These are phyloP conservation scores for Prionchulus punctatus DNA, from an alignment of 2,888 invertebrate species.

Conservation along the genomic window DNA sequence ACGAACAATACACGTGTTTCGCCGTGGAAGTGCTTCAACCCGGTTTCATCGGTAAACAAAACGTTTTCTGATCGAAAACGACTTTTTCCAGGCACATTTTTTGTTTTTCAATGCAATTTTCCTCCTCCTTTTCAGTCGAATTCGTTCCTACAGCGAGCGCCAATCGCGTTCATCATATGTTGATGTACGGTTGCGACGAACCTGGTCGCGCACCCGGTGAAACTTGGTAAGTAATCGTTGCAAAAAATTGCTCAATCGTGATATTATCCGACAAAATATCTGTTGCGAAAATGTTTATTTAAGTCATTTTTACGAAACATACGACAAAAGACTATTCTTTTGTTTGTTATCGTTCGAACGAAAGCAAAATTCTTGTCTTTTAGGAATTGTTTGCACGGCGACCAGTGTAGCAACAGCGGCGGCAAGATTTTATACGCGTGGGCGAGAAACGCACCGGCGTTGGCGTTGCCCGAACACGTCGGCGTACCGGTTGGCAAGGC, in stretches of 20 bases:
- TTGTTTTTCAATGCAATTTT: neutral
- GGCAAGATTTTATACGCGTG: conserved; percentile 44
- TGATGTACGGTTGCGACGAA: conserved; percentile 45
- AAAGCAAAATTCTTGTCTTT: too few species aligned
- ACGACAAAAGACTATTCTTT: too few species aligned
- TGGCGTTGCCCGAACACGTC: conserved; percentile 41
- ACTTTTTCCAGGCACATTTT: neutral
- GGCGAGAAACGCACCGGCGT: conserved; percentile 45
- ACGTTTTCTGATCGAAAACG: neutral
- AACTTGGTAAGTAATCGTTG: conserved; percentile 57
- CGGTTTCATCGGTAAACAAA: neutral
- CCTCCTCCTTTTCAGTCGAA: conserved; percentile 24
- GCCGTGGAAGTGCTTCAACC: neutral
- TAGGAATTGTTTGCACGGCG: conserved; percentile 41
- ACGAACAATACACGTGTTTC: conserved; percentile 6
- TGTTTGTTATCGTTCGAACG: too few species aligned
- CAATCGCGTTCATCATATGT: conserved; percentile 44
- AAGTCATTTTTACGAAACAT: too few species aligned
- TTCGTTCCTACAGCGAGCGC: conserved; percentile 42
- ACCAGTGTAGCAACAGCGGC: conserved; percentile 30
- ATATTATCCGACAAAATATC: too few species aligned
- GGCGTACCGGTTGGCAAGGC: conserved; percentile 42
- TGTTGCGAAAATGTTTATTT: too few species aligned
- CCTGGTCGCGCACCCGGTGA: conserved; percentile 50
- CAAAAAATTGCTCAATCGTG: too few species aligned